phyloP scores from a whole-genome alignment of 2,888 invertebrate species.

The Strigamia crassipes region DNA sequence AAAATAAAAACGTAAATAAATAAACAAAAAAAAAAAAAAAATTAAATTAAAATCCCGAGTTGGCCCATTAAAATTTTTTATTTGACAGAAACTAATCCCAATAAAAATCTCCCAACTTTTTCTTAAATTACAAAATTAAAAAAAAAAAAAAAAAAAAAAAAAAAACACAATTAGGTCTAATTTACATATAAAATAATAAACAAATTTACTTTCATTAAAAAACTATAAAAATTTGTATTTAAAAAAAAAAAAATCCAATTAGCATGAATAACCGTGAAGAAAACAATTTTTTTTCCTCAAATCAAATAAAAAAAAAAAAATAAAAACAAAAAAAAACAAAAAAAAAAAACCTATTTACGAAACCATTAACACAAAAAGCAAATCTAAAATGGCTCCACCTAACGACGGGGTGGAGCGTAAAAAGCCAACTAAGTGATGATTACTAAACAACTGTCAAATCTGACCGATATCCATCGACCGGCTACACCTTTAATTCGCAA shows the following conservation, averaged over 20 bases:
- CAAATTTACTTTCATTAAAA: no score
- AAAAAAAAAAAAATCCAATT: not conserved
- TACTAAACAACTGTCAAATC: not conserved
- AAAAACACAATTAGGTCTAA: no score
- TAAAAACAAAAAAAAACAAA: no score
- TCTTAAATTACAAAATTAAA: not conserved
- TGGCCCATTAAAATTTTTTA: no score
- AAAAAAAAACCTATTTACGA: no score
- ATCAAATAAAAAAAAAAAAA: no score
- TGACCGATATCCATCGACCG: not conserved
- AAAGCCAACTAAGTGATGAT: not conserved
- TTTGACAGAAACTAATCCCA: not conserved
- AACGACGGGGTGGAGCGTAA: conserved; percentile 1
- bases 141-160: no score
- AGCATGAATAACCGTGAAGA: not conserved
- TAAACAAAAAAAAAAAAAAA: not conserved
- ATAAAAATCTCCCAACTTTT: not conserved
- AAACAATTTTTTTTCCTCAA: not conserved
- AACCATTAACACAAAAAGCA: no score
- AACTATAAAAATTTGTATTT: no score
- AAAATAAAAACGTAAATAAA: no score
- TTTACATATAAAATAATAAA: no score
- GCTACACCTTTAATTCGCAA: not conserved
- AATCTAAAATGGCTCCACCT: not conserved
- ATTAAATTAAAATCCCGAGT: no score